These are phyloP conservation scores for Cyanoderma ruficeps DNA, from an alignment of 2,113 vertebrate genomes.

Conservation along the genomic window DNA sequence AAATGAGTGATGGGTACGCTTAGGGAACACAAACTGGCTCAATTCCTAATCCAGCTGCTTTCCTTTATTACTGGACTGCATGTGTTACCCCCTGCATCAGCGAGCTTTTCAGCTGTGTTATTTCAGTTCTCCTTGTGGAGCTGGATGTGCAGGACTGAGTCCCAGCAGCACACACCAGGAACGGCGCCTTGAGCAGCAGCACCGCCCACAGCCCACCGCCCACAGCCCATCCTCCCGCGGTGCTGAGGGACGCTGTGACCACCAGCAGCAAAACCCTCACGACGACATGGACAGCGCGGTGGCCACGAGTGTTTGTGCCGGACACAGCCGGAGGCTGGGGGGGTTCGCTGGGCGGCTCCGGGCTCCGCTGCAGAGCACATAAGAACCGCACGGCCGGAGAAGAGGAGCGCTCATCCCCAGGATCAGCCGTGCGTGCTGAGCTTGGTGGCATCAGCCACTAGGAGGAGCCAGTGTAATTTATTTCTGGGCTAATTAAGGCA, in stretches of 20 bases:
- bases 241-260: accelerated
- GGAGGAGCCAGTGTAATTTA: constrained; percentile 32
- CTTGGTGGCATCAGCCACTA: background rate
- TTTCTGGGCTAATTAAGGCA: background rate
- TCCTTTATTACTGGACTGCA: background rate
- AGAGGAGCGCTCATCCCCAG: accelerated
- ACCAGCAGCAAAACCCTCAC: accelerated
- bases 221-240: background rate
- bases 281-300: accelerated
- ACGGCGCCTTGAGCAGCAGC: accelerated
- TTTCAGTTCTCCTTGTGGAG: background rate
- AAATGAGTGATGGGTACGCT: background rate
- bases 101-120: background rate
- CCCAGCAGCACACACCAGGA: background rate
- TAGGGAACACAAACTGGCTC: background rate
- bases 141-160: background rate
- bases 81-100: background rate
- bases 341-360: background rate
- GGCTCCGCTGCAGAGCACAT: accelerated
- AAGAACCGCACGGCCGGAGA: accelerated
- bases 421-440: accelerated
- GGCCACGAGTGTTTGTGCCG: background rate
- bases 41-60: background rate
- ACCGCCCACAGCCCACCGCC: accelerated
- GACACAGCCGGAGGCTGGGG: background rate